These are phyloP conservation scores for Sorex araneus DNA, from an alignment of 2,113 vertebrate species.

Conservation along the genomic window DNA sequence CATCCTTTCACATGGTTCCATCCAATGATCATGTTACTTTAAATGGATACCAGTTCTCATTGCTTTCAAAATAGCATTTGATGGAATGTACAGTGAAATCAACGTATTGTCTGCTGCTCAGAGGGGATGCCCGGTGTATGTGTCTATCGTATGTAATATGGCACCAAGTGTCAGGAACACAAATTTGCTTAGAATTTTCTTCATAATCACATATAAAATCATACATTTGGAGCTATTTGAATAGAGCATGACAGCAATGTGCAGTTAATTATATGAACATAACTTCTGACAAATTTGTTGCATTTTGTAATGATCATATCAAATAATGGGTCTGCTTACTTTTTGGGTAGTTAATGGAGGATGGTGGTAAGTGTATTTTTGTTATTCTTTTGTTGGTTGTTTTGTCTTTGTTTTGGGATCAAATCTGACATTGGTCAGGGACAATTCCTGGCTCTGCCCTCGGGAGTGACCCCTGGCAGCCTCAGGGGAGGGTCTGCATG, in stretches of 20 bases:
- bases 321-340: neutral
- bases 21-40: conserved; percentile 27
- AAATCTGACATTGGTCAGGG: too few relatives aligned
- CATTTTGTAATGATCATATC: neutral
- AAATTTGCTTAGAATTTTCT: conserved; percentile 47
- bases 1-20: conserved; percentile 12
- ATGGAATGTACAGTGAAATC: conserved; percentile 36
- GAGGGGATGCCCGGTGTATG: neutral
- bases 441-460: too few relatives aligned
- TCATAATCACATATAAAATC: conserved; percentile 16
- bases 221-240: neutral
- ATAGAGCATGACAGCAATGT: conserved; percentile 48
- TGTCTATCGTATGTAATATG: conserved; percentile 63
- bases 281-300: conserved; percentile 5
- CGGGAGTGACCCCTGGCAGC: too few relatives aligned
- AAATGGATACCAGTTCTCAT: neutral
- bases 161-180: conserved; percentile 55
- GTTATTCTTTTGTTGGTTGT: neutral
- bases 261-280: neutral
- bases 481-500: too few relatives aligned
- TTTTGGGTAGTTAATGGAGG: neutral
- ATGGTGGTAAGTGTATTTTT: neutral
- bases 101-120: conserved; percentile 14
- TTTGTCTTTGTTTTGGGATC: too few relatives aligned
- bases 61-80: conserved; percentile 56